These are phyloP conservation scores for Corythoichthys intestinalis DNA, from an alignment of 2,113 vertebrate genomes.

Conservation along the genomic window DNA sequence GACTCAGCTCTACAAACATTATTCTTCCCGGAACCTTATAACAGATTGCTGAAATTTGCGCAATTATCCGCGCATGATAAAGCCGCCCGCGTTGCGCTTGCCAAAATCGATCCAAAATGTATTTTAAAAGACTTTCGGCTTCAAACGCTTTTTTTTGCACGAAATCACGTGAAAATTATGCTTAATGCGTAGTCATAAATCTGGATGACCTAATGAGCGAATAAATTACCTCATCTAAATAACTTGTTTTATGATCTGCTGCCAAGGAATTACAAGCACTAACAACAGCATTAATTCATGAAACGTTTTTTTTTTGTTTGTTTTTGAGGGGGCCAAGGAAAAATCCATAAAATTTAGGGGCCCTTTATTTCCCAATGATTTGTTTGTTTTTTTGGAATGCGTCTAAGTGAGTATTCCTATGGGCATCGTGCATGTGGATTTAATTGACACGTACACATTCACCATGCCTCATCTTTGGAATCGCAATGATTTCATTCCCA, in stretches of 20 bases:
- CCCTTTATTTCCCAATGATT: not conserved
- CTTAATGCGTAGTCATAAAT: not conserved
- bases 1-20: slow-evolving; percentile 42
- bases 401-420: not conserved
- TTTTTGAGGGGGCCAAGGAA: not conserved
- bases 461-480: slow-evolving; percentile 47
- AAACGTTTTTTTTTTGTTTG: not conserved
- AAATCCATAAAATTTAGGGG: not conserved
- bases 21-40: slow-evolving; percentile 36
- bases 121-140: not conserved
- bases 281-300: not conserved
- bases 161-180: not conserved
- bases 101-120: slow-evolving; percentile 31
- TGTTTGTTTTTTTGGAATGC: not conserved
- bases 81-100: slow-evolving; percentile 29
- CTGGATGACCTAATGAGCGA: not conserved
- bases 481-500: slow-evolving; percentile 68
- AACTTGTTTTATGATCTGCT: not conserved
- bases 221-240: slow-evolving; percentile 5
- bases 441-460: slow-evolving; percentile 13
- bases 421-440: slow-evolving; percentile 12
- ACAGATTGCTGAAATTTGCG: slow-evolving; percentile 35
- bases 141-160: not conserved
- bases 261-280: not conserved
- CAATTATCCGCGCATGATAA: slow-evolving; percentile 38